phyloP scores from a whole-genome alignment of 2,113 vertebrate genomes.

The Myrmophylax atrothorax region DNA sequence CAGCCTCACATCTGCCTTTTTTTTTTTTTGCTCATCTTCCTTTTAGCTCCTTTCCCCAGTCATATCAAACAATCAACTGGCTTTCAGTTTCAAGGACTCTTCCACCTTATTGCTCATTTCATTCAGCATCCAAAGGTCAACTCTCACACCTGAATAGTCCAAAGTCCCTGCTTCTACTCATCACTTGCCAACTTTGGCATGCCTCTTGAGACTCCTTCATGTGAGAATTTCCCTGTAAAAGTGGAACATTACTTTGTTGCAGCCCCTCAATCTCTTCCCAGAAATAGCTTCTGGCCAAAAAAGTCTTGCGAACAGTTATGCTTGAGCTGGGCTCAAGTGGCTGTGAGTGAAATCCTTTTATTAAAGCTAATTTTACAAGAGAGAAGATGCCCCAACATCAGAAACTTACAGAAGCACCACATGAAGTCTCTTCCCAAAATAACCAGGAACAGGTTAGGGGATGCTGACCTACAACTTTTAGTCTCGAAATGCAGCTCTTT shows the following conservation, averaged over 20 bases:
- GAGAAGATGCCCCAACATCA: neutral
- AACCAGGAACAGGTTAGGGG: neutral
- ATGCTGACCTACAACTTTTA: neutral
- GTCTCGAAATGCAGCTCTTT: neutral
- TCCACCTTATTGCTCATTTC: slow-evolving; percentile 11
- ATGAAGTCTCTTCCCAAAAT: neutral
- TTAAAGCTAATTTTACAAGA: neutral
- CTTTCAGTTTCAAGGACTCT: slow-evolving; percentile 28
- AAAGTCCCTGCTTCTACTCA: neutral
- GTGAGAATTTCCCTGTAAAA: neutral
- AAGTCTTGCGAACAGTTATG: neutral
- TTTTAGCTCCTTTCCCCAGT: neutral
- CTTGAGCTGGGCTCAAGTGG: neutral
- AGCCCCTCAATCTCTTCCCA: neutral
- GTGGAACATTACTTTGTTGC: neutral
- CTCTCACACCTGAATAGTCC: neutral
- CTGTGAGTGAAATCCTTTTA: neutral
- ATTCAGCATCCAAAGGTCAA: neutral
- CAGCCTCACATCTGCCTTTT: neutral
- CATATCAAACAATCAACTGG: neutral
- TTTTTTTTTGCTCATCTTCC: slow-evolving; percentile 5
- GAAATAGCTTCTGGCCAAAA: neutral
- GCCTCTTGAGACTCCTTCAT: neutral
- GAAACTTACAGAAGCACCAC: neutral
- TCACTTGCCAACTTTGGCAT: neutral